Evolutionary conservation across 2,888 invertebrate species (phyloP), one percentile per base, ranked within the genome.

Genomic region (Brenthis hecate): DNA sequence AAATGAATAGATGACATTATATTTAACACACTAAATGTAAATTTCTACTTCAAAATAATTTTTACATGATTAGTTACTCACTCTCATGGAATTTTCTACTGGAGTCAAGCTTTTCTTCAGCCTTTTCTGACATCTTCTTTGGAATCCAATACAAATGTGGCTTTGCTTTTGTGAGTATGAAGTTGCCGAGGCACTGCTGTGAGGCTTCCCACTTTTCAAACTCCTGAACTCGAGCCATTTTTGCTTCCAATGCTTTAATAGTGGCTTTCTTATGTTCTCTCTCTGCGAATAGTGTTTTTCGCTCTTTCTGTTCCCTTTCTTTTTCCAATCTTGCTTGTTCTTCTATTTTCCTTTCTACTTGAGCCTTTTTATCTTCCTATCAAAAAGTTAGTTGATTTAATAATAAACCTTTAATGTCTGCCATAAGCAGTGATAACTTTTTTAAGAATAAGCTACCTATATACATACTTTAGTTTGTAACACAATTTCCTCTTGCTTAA

Each of bases 321-420:
- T 96, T 96, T 82, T 99, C 98, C 80, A 95, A 94, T 66, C 96
- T 94, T 67, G 97, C 97, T 80, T 97, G 97, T 81, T 98, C 97
- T 83, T 99, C 99, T 70, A 99, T 94, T 86, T 98, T 98, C 70
- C 96, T 96, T 88, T 99, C 99, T 8, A 99, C 96, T 91, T 96
- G 96, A 11, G 95, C 95, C 78, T 87, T 92, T 70, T 92, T 92
- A 1, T 92, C 92, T 80, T 92, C 92, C 92, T 92, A 78, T 61
- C 23, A 36, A 32, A 48, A 51, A 36, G 47, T 32, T n/a, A 19
- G 55, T 54, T 36, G 1, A 19, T 19, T 8, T 19, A 13, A 28
- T 28, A 28, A 28, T 28, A 28, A 28, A 28, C 4, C 28, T 28
- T 28, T 28, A 28, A 13, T 43, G 6, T n/a, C 6, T 16, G 16